Conservation (phyloP, 2,113 vertebrate species). For the Lycocorax pyrrhopterus region DNA sequence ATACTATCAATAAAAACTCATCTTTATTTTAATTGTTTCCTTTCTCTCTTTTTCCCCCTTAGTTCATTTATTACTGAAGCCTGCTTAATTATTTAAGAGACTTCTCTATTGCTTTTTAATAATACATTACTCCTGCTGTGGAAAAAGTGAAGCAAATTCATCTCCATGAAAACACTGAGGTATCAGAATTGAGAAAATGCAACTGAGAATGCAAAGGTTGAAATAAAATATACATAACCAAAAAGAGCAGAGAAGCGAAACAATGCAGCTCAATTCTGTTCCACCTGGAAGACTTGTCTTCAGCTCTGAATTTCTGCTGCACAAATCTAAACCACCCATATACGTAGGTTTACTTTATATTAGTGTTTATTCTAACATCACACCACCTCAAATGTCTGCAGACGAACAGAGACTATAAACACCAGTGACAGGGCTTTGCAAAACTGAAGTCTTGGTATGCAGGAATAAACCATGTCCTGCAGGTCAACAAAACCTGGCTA, state of each 20-base stretch:
- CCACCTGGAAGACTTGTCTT: background rate
- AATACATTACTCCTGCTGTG: slow-evolving; percentile 69
- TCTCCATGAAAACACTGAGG: background rate
- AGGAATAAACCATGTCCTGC: background rate
- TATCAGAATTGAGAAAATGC: background rate
- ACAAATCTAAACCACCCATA: background rate
- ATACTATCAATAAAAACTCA: background rate
- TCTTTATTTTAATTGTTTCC: slow-evolving; percentile 16
- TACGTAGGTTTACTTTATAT: background rate
- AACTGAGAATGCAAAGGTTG: background rate
- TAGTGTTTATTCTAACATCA: background rate
- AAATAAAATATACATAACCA: background rate
- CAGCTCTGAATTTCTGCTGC: background rate
- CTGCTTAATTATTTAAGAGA: slow-evolving; percentile 81
- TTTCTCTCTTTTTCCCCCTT: background rate
- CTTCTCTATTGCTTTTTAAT: slow-evolving; percentile 69
- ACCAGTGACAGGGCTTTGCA: background rate
- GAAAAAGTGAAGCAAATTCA: slow-evolving; percentile 51
- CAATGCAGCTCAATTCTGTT: background rate
- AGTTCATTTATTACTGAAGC: slow-evolving; percentile 64
- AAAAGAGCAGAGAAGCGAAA: background rate
- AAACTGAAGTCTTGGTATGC: background rate
- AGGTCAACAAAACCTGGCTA: background rate
- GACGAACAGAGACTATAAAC: background rate
- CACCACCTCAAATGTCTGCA: background rate